phyloP scores from a whole-genome alignment of 2,888 invertebrate species.

The Melanchra persicariae region DNA sequence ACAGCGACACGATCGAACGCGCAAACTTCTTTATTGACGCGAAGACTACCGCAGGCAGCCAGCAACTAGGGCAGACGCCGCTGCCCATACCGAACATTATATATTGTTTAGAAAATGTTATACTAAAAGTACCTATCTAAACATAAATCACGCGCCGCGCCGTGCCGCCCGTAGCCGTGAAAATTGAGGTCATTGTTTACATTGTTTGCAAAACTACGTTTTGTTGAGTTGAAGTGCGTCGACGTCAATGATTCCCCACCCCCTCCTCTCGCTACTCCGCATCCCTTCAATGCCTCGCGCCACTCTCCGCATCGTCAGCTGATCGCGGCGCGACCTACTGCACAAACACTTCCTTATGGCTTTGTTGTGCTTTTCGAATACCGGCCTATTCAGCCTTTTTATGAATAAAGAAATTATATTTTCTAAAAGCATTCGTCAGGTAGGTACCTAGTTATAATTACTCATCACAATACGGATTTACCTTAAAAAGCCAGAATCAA shows the following conservation, averaged over 20 bases:
- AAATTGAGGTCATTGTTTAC: slow-evolving; percentile 32
- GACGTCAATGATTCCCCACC: slow-evolving; percentile 37
- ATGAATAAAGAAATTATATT: slow-evolving; percentile 1
- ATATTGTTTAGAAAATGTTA: too few species aligned
- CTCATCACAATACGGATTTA: slow-evolving; percentile 1
- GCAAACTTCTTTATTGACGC: neutral
- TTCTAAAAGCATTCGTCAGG: neutral
- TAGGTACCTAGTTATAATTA: neutral
- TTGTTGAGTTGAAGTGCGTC: slow-evolving; percentile 13
- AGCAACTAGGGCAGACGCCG: neutral
- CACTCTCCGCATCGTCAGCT: slow-evolving; percentile 62
- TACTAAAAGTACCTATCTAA: neutral
- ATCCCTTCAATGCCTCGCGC: slow-evolving; percentile 20
- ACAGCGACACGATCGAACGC: neutral
- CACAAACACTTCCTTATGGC: slow-evolving; percentile 30
- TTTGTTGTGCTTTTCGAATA: slow-evolving; percentile 39
- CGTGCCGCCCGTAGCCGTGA: slow-evolving; percentile 6
- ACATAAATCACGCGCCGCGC: neutral
- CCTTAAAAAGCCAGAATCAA: slow-evolving; percentile 64
- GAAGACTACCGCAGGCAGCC: too few species aligned
- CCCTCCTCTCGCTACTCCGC: slow-evolving; percentile 12
- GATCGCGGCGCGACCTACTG: slow-evolving; percentile 63
- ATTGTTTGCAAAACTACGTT: slow-evolving; percentile 12
- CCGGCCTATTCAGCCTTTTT: neutral
- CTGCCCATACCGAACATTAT: too few species aligned